Conservation (phyloP, 2,113 vertebrate species). For the Theristicus caerulescens region DNA sequence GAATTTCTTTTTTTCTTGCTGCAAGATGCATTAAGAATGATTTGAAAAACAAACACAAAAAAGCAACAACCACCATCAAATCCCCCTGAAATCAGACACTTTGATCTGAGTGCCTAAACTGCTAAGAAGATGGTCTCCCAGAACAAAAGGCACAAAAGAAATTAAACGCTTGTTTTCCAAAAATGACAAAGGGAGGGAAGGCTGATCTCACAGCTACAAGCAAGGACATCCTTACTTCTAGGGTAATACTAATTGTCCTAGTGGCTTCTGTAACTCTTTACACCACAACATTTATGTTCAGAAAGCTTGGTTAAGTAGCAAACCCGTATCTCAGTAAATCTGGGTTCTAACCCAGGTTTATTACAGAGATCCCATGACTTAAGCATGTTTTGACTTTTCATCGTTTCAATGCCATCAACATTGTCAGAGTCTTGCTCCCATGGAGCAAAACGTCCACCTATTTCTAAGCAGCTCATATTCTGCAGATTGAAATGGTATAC, state of each 20-base stretch:
- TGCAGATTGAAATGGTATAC: background rate
- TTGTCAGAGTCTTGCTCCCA: background rate
- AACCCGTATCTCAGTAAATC: background rate
- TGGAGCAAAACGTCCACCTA: background rate
- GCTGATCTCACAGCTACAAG: background rate
- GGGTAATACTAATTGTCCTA: background rate
- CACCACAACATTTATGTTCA: background rate
- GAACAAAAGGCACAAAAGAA: slow-evolving; percentile 23
- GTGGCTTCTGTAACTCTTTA: background rate
- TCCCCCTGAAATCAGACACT: slow-evolving; percentile 14
- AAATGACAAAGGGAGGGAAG: background rate
- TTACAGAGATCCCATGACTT: background rate
- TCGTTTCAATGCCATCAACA: background rate
- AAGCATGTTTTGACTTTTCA: background rate
- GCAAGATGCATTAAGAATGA: background rate
- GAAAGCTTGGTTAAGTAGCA: background rate
- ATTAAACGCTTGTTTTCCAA: background rate
- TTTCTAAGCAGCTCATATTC: background rate
- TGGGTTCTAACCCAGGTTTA: background rate
- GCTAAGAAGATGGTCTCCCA: slow-evolving; percentile 21
- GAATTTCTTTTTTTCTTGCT: slow-evolving; percentile 2
- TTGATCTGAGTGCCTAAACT: slow-evolving; percentile 10
- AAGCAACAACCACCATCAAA: background rate
- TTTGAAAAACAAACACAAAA: slow-evolving; percentile 23
- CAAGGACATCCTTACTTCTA: background rate